These are phyloP conservation scores for Rosalia funebris DNA, from an alignment of 2,888 invertebrate species.

Conservation along the genomic window DNA sequence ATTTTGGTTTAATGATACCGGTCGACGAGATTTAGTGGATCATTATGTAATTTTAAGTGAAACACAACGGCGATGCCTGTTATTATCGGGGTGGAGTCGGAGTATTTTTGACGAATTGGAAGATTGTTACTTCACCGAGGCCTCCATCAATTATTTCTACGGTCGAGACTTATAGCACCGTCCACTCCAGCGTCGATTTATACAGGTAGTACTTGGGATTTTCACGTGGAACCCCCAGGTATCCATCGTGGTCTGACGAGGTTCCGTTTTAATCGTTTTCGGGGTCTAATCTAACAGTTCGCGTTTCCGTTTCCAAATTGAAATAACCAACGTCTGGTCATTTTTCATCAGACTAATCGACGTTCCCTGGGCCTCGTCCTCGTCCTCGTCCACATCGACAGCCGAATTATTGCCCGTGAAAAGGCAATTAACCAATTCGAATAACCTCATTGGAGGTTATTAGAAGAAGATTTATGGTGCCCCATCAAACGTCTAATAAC, in stretches of 20 bases:
- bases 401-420: conserved; percentile 8
- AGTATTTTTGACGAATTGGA: not conserved
- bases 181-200: too few relatives aligned
- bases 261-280: not conserved
- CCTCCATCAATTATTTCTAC: conserved; percentile 5
- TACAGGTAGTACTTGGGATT: too few relatives aligned
- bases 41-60: conserved; percentile 26
- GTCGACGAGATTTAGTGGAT: conserved; percentile 15
- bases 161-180: too few relatives aligned
- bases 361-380: not conserved
- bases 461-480: conserved; percentile 46
- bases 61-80: not conserved
- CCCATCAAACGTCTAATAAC: conserved; percentile 47
- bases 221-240: too few relatives aligned
- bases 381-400: not conserved
- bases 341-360: too few relatives aligned
- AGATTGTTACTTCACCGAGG: not conserved
- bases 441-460: conserved; percentile 23
- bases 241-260: too few relatives aligned
- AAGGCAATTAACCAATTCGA: conserved; percentile 25
- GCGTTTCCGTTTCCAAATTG: not conserved
- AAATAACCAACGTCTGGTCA: not conserved
- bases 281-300: not conserved
- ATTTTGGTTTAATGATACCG: conserved; percentile 28
- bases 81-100: not conserved